Evolutionary conservation across 2,797 vertebrate genomes (phyloP), one percentile per base, ranked within the genome.

Genomic region (Crotalus adamanteus): DNA sequence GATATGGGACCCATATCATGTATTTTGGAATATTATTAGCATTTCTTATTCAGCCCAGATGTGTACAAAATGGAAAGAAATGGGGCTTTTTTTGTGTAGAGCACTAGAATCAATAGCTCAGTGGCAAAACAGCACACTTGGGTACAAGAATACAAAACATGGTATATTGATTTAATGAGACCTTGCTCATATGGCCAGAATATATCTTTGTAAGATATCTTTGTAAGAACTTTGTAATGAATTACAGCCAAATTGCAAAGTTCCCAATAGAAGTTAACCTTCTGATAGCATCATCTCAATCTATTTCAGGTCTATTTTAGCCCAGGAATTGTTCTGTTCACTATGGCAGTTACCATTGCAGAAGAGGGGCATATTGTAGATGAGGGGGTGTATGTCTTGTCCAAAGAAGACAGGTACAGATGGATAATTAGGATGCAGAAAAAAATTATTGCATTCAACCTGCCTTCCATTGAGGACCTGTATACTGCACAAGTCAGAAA

Each of bases 1-100:
- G 22, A 91, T 26, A 88, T 91, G 65, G 16, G 83, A 83, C n/a
- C 78, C 16, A 78, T 60, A 51, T 86, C 51, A 91, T 14, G 69
- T 60, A 93, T 1, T 83, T 51, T 47, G 6, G 51, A 83, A 60
- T 88, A 53, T 83, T 57, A 51, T 85, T 47, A 91, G 4, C 61
- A 56, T 18, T 63, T 42, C 9, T 69, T 92, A 86, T 92, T 22
- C 57, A 93, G 47, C 12, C 59, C 61, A 63, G 20, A 11, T 90
- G 0, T 61, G 56, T 42, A 2, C 42, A 57, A 97, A 95, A 37
- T 51, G 31, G 8, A 92, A 89, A 14, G 83, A 93, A 61, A 93
- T 12, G 1, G 51, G n/a, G 78, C 90, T 96, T 88, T 31, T 78
- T n/a, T 83, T 42, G 14, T 22, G 26, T 37, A 7, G 12, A 73